A percentile compares a stretch with the other conserved stretches of the same genome.
Conservation (phyloP, 2,797 vertebrate genomes). For the Eulemur albifrons region DNA sequence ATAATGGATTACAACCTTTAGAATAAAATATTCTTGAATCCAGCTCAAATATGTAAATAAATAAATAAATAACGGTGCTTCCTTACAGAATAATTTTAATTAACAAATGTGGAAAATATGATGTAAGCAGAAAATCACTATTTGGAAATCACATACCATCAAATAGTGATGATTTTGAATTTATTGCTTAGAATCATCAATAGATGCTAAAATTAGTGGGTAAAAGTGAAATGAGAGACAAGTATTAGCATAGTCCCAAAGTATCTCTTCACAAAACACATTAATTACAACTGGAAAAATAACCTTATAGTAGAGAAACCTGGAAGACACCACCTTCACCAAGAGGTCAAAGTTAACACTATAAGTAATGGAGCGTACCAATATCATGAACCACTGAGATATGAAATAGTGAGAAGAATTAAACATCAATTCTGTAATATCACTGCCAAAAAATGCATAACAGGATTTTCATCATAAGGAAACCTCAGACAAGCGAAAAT, state of each 20-base stretch:
- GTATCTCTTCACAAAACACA: not conserved
- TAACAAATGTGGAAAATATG: not conserved
- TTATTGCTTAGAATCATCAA: not conserved
- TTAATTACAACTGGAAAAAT: not conserved
- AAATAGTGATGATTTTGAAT: not conserved
- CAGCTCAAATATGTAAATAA: not conserved
- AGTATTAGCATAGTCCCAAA: not conserved
- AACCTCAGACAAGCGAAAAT: not conserved
- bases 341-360: not conserved
- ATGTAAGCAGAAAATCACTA: not conserved
- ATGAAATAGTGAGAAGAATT: not conserved
- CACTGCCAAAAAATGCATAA: not conserved
- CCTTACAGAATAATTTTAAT: not conserved
- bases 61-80: not conserved
- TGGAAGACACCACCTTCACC: not conserved
- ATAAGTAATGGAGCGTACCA: not conserved
- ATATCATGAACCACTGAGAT: not conserved
- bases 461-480: not conserved
- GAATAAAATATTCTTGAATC: not conserved
- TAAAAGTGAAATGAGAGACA: conserved; percentile 1
- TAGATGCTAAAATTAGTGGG: not conserved
- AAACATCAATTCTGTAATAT: not conserved
- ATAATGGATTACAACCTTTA: not conserved
- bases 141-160: not conserved
- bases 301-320: not conserved